A percentile compares a stretch with the other conserved stretches of the same genome.
Conservation (phyloP, 2,888 invertebrate species). For the Hyposoter didymator region DNA sequence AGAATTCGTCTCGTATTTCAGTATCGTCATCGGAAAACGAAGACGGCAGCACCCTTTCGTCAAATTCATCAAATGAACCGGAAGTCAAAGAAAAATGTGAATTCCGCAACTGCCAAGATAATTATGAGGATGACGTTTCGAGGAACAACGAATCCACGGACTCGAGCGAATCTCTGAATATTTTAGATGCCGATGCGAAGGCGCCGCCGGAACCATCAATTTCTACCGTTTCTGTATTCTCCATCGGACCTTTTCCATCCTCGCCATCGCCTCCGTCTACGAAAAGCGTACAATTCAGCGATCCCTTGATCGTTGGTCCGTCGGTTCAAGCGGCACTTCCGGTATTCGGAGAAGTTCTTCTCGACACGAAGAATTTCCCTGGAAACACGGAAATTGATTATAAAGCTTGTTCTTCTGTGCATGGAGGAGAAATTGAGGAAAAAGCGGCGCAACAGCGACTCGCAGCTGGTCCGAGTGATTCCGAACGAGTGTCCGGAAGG, state of each 20-base stretch:
- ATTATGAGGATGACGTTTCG: slow-evolving; percentile 12
- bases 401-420: not conserved
- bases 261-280: slow-evolving; percentile 46
- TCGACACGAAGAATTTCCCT: slow-evolving; percentile 12
- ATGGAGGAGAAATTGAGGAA: not conserved
- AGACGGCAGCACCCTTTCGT: slow-evolving; percentile 16
- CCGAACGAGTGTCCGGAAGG: not conserved
- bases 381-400: not conserved
- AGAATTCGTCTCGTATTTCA: slow-evolving; percentile 9
- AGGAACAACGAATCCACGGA: slow-evolving; percentile 7
- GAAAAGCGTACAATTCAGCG: slow-evolving; percentile 74
- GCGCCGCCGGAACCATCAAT: slow-evolving; percentile 7
- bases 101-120: not conserved
- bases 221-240: slow-evolving; percentile 76
- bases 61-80: not conserved
- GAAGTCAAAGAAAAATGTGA: slow-evolving; percentile 34
- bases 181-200: not conserved
- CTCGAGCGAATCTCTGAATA: slow-evolving; percentile 1
- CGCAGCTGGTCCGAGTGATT: not conserved
- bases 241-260: slow-evolving; percentile 79
- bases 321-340: slow-evolving; percentile 68
- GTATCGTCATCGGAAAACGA: slow-evolving; percentile 11
- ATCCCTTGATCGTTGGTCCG: slow-evolving; percentile 75
- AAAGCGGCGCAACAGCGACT: not conserved
- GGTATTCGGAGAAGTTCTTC: slow-evolving; percentile 62